Conservation (phyloP, 2,113 vertebrate genomes). For the Propithecus coquereli region DNA sequence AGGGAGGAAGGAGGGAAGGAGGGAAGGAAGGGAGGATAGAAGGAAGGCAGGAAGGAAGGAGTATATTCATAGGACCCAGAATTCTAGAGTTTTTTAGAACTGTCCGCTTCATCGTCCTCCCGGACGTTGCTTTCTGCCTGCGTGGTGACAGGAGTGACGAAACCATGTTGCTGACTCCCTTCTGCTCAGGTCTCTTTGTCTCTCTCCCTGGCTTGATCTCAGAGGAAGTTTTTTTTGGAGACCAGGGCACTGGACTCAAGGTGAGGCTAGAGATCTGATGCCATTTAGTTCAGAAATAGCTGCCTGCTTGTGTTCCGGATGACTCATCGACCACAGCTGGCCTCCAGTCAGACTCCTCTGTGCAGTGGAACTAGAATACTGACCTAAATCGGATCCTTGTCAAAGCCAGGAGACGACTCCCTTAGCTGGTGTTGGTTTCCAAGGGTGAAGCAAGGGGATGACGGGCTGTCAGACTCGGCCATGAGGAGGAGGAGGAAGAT, state of each 20-base stretch:
- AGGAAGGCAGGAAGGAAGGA: not conserved
- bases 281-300: constrained; percentile 54
- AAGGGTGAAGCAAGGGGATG: constrained; percentile 22
- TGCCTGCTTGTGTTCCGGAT: not conserved
- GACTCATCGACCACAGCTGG: constrained; percentile 46
- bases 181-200: not conserved
- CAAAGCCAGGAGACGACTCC: not conserved
- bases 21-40: not conserved
- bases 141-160: not conserved
- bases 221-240: not conserved
- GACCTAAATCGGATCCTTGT: constrained; percentile 20
- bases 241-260: constrained; percentile 39
- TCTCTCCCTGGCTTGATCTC: not conserved
- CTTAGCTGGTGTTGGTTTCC: not conserved
- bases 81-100: not conserved
- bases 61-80: not conserved
- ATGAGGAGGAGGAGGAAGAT: not conserved
- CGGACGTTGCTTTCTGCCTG: not conserved
- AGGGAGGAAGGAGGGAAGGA: not conserved
- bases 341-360: not conserved
- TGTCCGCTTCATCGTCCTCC: not conserved
- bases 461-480: not conserved
- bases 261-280: constrained; percentile 40
- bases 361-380: constrained; percentile 24
- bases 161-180: not conserved